phyloP scores from a whole-genome alignment of 2,113 vertebrate genomes.

The Stegostoma tigrinum region DNA sequence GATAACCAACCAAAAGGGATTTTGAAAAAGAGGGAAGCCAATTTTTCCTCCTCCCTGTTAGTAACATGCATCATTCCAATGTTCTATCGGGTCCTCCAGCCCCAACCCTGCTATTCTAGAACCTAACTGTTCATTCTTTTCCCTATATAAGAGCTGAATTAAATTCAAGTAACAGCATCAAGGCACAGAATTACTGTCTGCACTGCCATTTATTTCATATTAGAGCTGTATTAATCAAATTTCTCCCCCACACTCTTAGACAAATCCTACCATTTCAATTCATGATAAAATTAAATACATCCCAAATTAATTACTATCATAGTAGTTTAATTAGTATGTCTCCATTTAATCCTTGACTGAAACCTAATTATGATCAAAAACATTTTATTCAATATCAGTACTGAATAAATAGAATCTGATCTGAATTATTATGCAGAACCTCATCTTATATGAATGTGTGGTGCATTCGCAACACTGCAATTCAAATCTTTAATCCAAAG shows the following conservation, averaged over 20 bases:
- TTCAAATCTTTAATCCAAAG: neutral
- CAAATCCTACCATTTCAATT: neutral
- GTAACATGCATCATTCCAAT: too few species aligned
- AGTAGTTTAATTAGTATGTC: neutral
- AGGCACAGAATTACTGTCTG: neutral
- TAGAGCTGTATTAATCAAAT: neutral
- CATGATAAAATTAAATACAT: neutral
- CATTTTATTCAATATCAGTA: neutral
- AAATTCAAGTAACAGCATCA: neutral
- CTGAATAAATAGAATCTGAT: conserved; percentile 9
- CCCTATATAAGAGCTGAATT: neutral
- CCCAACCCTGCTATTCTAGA: neutral
- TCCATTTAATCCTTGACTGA: neutral
- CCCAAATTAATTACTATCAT: neutral
- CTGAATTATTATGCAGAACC: neutral
- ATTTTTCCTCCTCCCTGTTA: too few species aligned
- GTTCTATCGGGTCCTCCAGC: neutral
- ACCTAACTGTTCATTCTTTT: neutral
- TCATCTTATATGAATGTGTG: neutral
- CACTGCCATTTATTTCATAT: neutral
- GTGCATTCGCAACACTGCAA: neutral
- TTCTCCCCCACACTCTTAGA: neutral
- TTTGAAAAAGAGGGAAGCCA: too few species aligned
- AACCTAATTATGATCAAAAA: neutral
- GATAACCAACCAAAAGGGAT: too few species aligned